Evolutionary conservation across 2,888 invertebrate genomes (phyloP), one percentile per base, ranked within the genome.

Genomic region (Amblyteles armatorius): DNA sequence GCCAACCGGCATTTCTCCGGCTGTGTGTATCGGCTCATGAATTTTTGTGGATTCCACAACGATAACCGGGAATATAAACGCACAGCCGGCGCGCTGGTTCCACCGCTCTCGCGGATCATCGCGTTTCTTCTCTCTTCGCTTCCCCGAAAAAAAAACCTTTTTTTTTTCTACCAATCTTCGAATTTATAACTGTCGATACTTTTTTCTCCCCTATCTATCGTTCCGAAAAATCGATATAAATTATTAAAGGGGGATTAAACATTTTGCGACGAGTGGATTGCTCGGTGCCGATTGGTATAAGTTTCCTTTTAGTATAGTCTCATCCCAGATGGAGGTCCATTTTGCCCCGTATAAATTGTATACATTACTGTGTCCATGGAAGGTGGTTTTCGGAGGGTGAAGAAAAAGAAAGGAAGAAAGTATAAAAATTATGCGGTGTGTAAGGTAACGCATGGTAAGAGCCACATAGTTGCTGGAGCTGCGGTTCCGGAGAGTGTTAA

Each of bases 21-120:
- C 50, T 33, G 55, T 52, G 22, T 76, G 72, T 85, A 86, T 81
- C 86, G 80, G 79, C 79, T 86, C 86, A 86, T 86, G 84, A 86
- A 86, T 86, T 85, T 84, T 84, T 81, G 76, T 79, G 72, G 72
- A 82, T 74, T 79, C n/a, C 79, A 16, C 71, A 48, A 19, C 65
- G 68, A 83, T 79, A 73, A 79, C 57, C 82, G 50, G 26, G 60
- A 50, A 52, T 71, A 57, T 44, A 52, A 77, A 44, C 52, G 82
- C 50, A 40, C 55, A 76, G 57, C 63, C 76, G 63, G 33, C n/a
- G n/a, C 63, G 48, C 63, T n/a, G 13, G n/a, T 48, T 19, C 13
- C 48, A 33, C 63, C 3, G 29, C 63, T 74, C 63, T 74, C 26
- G 48, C 60, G 29, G 29, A 44, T 36, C 63, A 60, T 78, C 78